A percentile compares a stretch with the other conserved stretches of the same genome.
Conservation (phyloP, 2,888 invertebrate species). For the Thecocarcelia acutangulata region DNA sequence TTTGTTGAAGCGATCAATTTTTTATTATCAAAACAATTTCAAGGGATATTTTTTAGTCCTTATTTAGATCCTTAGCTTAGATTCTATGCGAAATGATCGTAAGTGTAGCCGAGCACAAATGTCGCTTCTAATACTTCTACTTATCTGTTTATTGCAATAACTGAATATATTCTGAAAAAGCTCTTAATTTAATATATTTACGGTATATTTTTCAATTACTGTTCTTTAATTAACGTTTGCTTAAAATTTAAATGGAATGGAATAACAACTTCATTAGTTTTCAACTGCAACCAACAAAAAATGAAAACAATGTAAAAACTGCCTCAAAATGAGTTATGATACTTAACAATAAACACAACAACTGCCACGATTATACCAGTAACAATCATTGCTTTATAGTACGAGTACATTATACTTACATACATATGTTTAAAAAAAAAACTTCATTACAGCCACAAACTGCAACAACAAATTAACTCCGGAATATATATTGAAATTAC, state of each 20-base stretch:
- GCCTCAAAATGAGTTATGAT: slow-evolving; percentile 39
- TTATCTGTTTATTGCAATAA: too few relatives aligned
- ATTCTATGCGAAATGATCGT: too few relatives aligned
- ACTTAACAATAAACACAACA: slow-evolving; percentile 40
- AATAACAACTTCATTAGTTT: slow-evolving; percentile 44
- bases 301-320: slow-evolving; percentile 4
- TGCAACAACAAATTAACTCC: slow-evolving; percentile 59
- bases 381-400: slow-evolving; percentile 24
- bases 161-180: too few relatives aligned
- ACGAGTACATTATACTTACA: background rate
- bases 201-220: background rate
- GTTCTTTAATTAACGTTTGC: slow-evolving; percentile 21
- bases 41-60: too few relatives aligned
- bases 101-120: too few relatives aligned
- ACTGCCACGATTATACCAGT: slow-evolving; percentile 21
- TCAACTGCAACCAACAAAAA: slow-evolving; percentile 13
- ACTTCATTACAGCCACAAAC: slow-evolving; percentile 31
- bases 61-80: too few relatives aligned
- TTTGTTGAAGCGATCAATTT: too few relatives aligned
- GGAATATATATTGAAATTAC: slow-evolving; percentile 65
- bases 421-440: slow-evolving; percentile 3
- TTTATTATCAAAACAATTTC: too few relatives aligned
- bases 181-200: background rate
- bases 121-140: too few relatives aligned
- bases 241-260: slow-evolving; percentile 32